Evolutionary conservation across 2,113 vertebrate genomes (phyloP).

Genomic region (Empidonax alnorum): DNA sequence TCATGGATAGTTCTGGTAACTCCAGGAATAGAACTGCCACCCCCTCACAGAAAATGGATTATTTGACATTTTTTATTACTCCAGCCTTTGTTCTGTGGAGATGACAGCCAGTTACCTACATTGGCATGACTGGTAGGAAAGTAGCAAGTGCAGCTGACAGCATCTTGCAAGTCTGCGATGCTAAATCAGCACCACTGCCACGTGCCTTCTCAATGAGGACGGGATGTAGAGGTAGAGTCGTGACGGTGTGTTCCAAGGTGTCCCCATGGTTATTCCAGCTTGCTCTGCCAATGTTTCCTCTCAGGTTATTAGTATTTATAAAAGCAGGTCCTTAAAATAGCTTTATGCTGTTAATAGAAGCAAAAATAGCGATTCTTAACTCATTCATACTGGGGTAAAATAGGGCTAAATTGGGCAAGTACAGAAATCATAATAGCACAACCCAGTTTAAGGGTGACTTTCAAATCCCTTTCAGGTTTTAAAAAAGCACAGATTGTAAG

Average conservation of each 20-base stretch:
- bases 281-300: slow-evolving; percentile 24
- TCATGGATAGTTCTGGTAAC: slow-evolving; percentile 16
- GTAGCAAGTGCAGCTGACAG: slow-evolving; percentile 12
- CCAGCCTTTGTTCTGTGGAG: slow-evolving; percentile 13
- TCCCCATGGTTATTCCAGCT: not conserved
- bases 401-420: not conserved
- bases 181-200: slow-evolving; percentile 29
- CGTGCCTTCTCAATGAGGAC: not conserved
- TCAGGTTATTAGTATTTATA: slow-evolving; percentile 45
- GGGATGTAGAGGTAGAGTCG: not conserved
- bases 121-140: slow-evolving; percentile 10
- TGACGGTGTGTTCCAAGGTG: slow-evolving; percentile 41
- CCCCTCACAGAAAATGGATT: not conserved
- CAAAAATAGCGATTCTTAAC: not conserved
- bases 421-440: slow-evolving; percentile 5
- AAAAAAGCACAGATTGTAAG: not conserved
- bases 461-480: not conserved
- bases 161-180: slow-evolving; percentile 5
- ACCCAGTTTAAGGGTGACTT: slow-evolving; percentile 15
- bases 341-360: slow-evolving; percentile 1
- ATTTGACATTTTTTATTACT: slow-evolving; percentile 41
- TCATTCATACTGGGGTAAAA: not conserved
- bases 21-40: slow-evolving; percentile 32
- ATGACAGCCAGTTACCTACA: slow-evolving; percentile 28
- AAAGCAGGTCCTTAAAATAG: slow-evolving; percentile 40